Evolutionary conservation across 2,797 vertebrate species (phyloP), one percentile per base, ranked within the genome.

Genomic region (Scyliorhinus canicula): DNA sequence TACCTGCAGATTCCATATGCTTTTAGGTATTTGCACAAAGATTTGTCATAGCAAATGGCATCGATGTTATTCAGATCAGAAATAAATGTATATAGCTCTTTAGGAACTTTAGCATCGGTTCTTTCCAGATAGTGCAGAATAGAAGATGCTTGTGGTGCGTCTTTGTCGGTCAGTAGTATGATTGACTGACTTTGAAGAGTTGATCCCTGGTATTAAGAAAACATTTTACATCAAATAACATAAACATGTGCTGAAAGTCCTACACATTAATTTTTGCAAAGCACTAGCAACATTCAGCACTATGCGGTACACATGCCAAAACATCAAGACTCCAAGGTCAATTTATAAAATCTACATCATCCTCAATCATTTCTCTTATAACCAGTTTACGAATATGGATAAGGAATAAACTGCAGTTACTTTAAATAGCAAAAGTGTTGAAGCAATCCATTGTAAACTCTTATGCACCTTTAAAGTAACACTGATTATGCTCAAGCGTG

Each of bases 1-100:
- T 96, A 98, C 98, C 95, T 97, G 97, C 98, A 98, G 96, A 96
- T 95, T 9, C 98, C 98, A 88, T 97, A 97, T 57, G 95, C 55
- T 96, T 98, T 98, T 86, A 98, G 96, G 95, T 86, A 96, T 0
- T 93, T 65, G 96, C 98, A 98, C 6, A 98, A 95, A 0, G 97
- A 97, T 91, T 95, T 96, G 60, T 65, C 88, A 65, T 95, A 82
- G 86, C 97, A 98, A 69, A 95, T 95, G 0, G 96, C 95, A 95
- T 98, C 96, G 95, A 96, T 96, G 95, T 95, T 96, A 95, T 97
- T 95, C 31, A 97, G 77, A 12, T 95, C 97, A 0, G 95, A 95
- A 0, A 95, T 86, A n/a, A 97, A 96, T 91, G 96, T 95, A 65
- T 63, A 26, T 0, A 98, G 86, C 93, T 97, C 96, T 0, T 95